Conservation (phyloP, 2,888 invertebrate species). For the Thereva unica region DNA sequence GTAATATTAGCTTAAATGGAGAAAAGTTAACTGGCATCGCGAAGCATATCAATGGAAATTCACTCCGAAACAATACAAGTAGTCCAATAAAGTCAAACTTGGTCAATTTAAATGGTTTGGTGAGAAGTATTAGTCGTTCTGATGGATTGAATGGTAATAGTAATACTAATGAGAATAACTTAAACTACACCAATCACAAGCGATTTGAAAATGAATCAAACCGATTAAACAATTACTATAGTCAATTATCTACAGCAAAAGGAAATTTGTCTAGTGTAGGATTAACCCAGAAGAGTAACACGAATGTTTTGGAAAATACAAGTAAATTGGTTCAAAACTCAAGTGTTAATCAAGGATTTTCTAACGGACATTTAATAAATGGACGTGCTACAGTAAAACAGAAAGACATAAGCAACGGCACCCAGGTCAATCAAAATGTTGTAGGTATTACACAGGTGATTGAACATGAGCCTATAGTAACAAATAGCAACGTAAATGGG, state of each 20-base stretch:
- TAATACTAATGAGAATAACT: conserved; percentile 28
- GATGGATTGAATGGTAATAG: conserved; percentile 30
- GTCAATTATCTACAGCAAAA: conserved; percentile 54
- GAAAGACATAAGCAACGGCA: conserved; percentile 12
- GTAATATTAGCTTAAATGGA: not conserved
- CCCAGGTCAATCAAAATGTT: conserved; percentile 3
- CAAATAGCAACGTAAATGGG: conserved; percentile 27
- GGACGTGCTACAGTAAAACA: conserved; percentile 15
- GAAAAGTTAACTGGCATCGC: not conserved
- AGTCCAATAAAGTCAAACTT: conserved; percentile 54
- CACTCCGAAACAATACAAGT: conserved; percentile 48
- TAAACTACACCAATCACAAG: conserved; percentile 48
- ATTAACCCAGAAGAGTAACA: conserved; percentile 36
- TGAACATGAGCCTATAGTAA: conserved; percentile 17
- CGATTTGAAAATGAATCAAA: conserved; percentile 57
- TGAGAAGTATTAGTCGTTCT: conserved; percentile 52
- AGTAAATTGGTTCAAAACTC: conserved; percentile 35
- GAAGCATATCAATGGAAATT: not conserved
- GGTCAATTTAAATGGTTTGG: conserved; percentile 55
- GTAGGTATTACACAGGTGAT: conserved; percentile 13
- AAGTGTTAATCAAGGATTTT: conserved; percentile 30
- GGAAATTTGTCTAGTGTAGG: conserved; percentile 44
- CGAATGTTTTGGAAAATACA: conserved; percentile 32
- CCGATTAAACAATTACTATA: conserved; percentile 55
- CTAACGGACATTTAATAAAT: conserved; percentile 40